Evolutionary conservation across 2,888 invertebrate genomes (phyloP).

Genomic region (Bursaphelenchus okinawaensis): DNA sequence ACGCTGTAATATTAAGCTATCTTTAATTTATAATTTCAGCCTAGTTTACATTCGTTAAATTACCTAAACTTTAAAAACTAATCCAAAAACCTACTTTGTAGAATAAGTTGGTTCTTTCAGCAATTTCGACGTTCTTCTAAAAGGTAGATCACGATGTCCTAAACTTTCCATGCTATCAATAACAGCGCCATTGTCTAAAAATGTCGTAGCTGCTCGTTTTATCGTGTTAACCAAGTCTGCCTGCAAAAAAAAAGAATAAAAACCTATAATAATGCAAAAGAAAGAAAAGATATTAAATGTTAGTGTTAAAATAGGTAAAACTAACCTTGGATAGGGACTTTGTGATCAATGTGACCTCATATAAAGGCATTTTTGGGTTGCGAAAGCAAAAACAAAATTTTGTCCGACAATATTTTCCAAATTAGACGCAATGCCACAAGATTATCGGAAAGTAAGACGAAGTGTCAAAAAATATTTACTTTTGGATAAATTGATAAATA

Average conservation of each 20-base stretch:
- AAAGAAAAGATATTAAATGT: background rate
- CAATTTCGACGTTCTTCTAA: conserved; percentile 42
- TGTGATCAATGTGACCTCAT: conserved; percentile 50
- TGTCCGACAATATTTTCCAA: background rate
- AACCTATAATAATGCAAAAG: no score
- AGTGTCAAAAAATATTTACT: background rate
- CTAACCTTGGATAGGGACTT: conserved; percentile 47
- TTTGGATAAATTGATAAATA: no score
- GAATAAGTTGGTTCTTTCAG: conserved; percentile 48
- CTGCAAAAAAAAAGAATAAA: conserved; percentile 23
- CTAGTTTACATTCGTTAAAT: background rate
- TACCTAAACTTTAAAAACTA: background rate
- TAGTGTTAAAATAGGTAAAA: background rate
- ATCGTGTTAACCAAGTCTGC: conserved; percentile 45
- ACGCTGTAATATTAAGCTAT: no score
- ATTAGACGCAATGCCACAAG: background rate
- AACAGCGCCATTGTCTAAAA: conserved; percentile 53
- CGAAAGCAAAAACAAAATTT: background rate
- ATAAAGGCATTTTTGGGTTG: conserved; percentile 42
- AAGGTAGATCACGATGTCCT: conserved; percentile 50
- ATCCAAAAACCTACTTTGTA: conserved; percentile 38
- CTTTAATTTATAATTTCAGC: no score
- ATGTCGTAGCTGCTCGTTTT: conserved; percentile 41
- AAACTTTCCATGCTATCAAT: conserved; percentile 49
- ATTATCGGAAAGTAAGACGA: background rate